These are phyloP conservation scores for Leptinotarsa defecta DNA, from an alignment of 1,140 invertebrate species.

Conservation along the genomic window DNA sequence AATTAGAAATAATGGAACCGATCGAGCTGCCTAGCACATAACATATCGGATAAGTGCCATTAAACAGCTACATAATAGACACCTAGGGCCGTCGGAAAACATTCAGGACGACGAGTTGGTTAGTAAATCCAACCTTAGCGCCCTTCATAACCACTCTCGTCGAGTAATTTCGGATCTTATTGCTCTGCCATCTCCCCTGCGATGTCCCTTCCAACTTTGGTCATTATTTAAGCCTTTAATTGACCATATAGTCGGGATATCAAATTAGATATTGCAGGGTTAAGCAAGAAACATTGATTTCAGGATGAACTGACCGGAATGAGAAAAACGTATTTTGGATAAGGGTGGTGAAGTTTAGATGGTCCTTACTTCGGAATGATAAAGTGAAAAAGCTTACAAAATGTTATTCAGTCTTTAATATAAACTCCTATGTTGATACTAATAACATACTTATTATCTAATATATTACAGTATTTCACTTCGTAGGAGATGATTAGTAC, in stretches of 20 bases:
- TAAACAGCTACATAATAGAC: conserved; percentile 30
- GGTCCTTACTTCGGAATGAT: too few relatives aligned
- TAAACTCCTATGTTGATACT: too few relatives aligned
- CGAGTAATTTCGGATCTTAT: conserved; percentile 34
- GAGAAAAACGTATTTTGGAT: too few relatives aligned
- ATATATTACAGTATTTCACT: too few relatives aligned
- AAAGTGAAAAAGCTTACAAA: too few relatives aligned
- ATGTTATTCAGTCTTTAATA: too few relatives aligned
- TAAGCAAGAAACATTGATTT: too few relatives aligned
- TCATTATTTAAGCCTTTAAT: conserved; percentile 8
- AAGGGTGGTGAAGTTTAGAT: too few relatives aligned
- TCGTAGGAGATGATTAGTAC: too few relatives aligned
- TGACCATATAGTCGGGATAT: conserved; percentile 9
- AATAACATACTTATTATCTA: too few relatives aligned
- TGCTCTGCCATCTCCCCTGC: conserved; percentile 7
- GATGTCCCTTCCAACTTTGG: conserved; percentile 5
- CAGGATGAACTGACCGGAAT: too few relatives aligned
- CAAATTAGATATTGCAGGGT: background rate
- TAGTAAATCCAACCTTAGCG: conserved; percentile 29
- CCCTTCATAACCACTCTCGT: conserved; percentile 34
- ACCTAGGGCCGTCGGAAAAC: conserved; percentile 32
- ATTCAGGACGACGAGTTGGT: conserved; percentile 22
- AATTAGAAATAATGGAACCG: conserved; percentile 12
- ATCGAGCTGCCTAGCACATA: background rate
- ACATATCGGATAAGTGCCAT: conserved; percentile 13